phyloP scores from a whole-genome alignment of 2,113 vertebrate species.

The Aspiorhynchus laticeps region DNA sequence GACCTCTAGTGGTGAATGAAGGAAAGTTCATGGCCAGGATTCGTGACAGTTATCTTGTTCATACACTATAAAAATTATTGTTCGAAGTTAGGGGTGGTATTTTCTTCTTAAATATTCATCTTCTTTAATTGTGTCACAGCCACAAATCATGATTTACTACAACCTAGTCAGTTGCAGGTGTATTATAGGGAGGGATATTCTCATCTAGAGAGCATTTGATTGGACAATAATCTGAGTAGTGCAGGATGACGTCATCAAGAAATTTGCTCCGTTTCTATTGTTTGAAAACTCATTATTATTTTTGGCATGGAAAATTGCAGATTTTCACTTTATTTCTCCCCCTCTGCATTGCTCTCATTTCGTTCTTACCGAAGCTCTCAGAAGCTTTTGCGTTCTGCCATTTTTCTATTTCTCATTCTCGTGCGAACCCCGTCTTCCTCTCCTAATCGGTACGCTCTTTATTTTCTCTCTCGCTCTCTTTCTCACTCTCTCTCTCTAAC shows the following conservation, averaged over 20 bases:
- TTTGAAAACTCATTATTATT: background rate
- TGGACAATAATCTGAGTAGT: background rate
- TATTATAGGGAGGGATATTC: background rate
- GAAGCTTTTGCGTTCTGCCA: slow-evolving; percentile 2
- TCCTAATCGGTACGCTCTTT: slow-evolving; percentile 33
- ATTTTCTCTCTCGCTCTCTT: slow-evolving; percentile 17
- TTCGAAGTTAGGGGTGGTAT: too few relatives aligned
- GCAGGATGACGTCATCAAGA: slow-evolving; percentile 4
- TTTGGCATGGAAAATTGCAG: background rate
- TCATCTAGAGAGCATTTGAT: background rate
- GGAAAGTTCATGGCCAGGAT: too few relatives aligned
- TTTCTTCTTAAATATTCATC: too few relatives aligned
- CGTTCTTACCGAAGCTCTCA: background rate
- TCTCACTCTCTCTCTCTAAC: slow-evolving; percentile 14
- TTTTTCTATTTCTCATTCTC: slow-evolving; percentile 33
- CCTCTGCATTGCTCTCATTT: background rate
- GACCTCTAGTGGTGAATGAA: too few relatives aligned
- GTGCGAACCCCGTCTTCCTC: slow-evolving; percentile 28
- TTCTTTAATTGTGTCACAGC: background rate
- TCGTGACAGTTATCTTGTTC: too few relatives aligned
- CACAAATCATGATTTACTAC: background rate
- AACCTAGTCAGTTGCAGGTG: background rate
- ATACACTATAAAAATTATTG: too few relatives aligned
- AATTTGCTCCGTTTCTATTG: background rate
- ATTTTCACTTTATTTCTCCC: background rate